phyloP scores from a whole-genome alignment of 2,888 invertebrate species.

The Liopterus haemorrhoidalis region DNA sequence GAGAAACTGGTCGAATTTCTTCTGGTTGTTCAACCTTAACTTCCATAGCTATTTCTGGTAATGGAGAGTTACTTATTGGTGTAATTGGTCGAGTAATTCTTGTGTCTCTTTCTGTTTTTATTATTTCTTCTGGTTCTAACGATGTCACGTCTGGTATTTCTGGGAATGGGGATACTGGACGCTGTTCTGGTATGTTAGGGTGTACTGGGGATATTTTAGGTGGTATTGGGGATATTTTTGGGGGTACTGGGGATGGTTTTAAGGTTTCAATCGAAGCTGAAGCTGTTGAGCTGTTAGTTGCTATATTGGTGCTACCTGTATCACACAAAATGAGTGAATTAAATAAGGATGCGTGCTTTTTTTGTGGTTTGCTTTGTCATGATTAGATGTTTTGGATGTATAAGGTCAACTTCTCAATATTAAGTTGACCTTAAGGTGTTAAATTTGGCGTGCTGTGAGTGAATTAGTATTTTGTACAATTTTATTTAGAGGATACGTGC shows the following conservation, averaged over 20 bases:
- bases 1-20: slow-evolving; percentile 33
- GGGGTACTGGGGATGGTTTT: no score
- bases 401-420: no score
- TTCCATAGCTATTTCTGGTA: slow-evolving; percentile 30
- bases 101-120: slow-evolving; percentile 23
- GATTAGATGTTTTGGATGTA: no score
- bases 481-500: no score
- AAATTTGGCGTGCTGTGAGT: no score
- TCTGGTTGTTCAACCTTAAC: slow-evolving; percentile 27
- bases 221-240: no score
- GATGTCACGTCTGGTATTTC: slow-evolving; percentile 37
- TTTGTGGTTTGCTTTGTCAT: not conserved
- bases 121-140: slow-evolving; percentile 30
- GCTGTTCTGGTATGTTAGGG: slow-evolving; percentile 29
- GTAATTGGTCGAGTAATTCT: slow-evolving; percentile 21
- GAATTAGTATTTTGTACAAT: no score
- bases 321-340: slow-evolving; percentile 11
- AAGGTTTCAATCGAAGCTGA: no score
- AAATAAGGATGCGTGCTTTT: no score
- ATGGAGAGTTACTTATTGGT: slow-evolving; percentile 20
- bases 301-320: slow-evolving; percentile 16
- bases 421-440: no score
- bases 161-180: slow-evolving; percentile 37
- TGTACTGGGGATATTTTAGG: no score
- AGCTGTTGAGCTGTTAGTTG: slow-evolving; percentile 18